These are phyloP conservation scores for Iselma pallidipennis DNA, from an alignment of 2,888 invertebrate genomes.

Conservation along the genomic window DNA sequence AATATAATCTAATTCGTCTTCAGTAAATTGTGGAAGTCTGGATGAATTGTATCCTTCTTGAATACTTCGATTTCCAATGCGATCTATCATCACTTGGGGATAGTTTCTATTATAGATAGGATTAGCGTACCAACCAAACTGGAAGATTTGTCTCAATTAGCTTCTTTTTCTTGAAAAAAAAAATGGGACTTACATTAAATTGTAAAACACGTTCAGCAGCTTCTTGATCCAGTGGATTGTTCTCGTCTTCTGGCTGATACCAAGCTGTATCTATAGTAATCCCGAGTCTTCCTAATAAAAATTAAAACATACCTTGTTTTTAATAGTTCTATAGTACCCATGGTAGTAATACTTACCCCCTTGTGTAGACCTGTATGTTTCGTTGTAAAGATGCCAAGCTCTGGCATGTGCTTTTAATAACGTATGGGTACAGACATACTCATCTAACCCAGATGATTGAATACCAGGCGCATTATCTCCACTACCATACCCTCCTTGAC, in stretches of 20 bases:
- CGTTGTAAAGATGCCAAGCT: slow-evolving; percentile 66
- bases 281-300: slow-evolving; percentile 24
- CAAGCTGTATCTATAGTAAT: slow-evolving; percentile 66
- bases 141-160: background rate
- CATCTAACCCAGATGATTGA: slow-evolving; percentile 61
- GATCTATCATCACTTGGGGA: slow-evolving; percentile 65
- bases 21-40: slow-evolving; percentile 65
- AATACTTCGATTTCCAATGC: slow-evolving; percentile 61
- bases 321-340: slow-evolving; percentile 28
- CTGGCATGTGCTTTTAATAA: slow-evolving; percentile 69
- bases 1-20: slow-evolving; percentile 63
- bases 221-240: slow-evolving; percentile 57
- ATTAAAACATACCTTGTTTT: background rate
- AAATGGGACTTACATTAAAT: slow-evolving; percentile 55
- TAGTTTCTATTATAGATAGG: slow-evolving; percentile 71
- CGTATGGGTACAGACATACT: slow-evolving; percentile 68
- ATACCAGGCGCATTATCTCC: slow-evolving; percentile 59
- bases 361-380: slow-evolving; percentile 61
- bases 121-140: slow-evolving; percentile 49
- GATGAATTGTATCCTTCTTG: slow-evolving; percentile 57
- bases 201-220: slow-evolving; percentile 64
- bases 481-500: slow-evolving; percentile 59
- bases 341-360: no score
- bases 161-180: slow-evolving; percentile 45
- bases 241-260: slow-evolving; percentile 63